Percentiles rank a stretch among this genome's conserved stretches.
These are phyloP conservation scores for Xestia ashworthii DNA, from an alignment of 2,888 invertebrate genomes.

Conservation along the genomic window DNA sequence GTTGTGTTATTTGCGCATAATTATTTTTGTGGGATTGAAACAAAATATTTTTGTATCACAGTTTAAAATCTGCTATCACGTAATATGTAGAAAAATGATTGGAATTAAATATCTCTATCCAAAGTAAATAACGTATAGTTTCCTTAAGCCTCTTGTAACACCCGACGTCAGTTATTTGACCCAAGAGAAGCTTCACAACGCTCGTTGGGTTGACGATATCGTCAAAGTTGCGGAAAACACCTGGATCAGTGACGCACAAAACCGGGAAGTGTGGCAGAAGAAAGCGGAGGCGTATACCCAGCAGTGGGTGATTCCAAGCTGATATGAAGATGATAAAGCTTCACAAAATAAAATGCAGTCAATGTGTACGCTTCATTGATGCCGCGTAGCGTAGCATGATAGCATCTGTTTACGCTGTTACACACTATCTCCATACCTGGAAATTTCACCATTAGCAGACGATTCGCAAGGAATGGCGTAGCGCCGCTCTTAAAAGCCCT, in stretches of 20 bases:
- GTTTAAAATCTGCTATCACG: background rate
- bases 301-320: too few relatives aligned
- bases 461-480: constrained; percentile 29
- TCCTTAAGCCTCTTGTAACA: background rate
- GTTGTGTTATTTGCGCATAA: background rate
- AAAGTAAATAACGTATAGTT: background rate
- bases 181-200: background rate
- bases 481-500: constrained; percentile 51
- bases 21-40: background rate
- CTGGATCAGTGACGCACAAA: too few relatives aligned
- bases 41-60: background rate
- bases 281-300: too few relatives aligned
- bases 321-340: too few relatives aligned
- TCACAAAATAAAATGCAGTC: background rate
- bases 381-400: background rate
- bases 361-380: background rate
- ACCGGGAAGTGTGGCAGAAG: too few relatives aligned
- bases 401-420: background rate
- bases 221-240: too few relatives aligned
- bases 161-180: background rate
- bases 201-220: too few relatives aligned
- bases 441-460: constrained; percentile 23
- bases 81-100: background rate
- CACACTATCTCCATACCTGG: constrained; percentile 34
- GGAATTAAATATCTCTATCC: background rate